These are phyloP conservation scores for Hirtodrosophila trivittata DNA, from an alignment of 2,888 invertebrate genomes.

Conservation along the genomic window DNA sequence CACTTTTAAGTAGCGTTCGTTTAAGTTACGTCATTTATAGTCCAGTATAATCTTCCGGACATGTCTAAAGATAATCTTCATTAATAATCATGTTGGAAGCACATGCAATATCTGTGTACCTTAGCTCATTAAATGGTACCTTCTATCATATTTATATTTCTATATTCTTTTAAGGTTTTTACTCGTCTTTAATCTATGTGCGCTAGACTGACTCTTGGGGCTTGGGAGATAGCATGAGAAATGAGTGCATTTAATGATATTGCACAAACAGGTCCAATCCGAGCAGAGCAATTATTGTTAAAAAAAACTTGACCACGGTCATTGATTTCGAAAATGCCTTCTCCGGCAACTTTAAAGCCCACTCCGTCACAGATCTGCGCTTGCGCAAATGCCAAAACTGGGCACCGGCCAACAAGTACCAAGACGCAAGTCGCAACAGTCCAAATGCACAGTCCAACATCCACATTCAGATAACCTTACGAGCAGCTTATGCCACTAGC, in stretches of 20 bases:
- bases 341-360: conserved; percentile 12
- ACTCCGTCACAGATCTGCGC: conserved; percentile 54
- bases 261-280: conserved; percentile 55
- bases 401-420: conserved; percentile 24
- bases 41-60: no score
- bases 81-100: neutral
- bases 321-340: conserved; percentile 77
- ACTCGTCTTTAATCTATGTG: no score
- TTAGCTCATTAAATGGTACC: no score
- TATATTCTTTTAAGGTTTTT: conserved; percentile 2
- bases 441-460: conserved; percentile 11
- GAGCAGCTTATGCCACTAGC: conserved; percentile 11
- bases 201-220: conserved; percentile 19
- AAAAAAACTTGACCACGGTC: conserved; percentile 76
- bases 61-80: no score
- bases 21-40: no score
- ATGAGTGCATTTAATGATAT: conserved; percentile 41
- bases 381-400: conserved; percentile 65
- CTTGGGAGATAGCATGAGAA: neutral
- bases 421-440: conserved; percentile 14
- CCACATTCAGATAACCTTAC: conserved; percentile 13
- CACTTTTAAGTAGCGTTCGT: no score
- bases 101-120: conserved; percentile 25
- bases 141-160: no score
- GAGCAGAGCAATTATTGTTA: conserved; percentile 55